Evolutionary conservation across 2,113 vertebrate genomes (phyloP).

Genomic region (Eretmodus cyanostictus): DNA sequence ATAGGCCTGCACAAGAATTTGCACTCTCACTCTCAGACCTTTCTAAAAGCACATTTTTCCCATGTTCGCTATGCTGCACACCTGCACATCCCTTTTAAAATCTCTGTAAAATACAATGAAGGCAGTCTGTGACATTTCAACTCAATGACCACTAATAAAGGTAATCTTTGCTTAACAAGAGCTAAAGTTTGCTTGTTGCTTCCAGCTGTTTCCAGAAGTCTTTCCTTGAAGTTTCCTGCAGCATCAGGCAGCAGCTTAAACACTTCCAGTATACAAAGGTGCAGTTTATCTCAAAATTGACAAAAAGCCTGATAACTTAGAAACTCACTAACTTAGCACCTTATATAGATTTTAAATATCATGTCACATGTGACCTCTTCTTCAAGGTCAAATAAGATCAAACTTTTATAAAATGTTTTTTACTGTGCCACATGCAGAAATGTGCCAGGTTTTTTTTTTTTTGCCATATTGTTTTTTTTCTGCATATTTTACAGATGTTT

Average conservation of each 20-base stretch:
- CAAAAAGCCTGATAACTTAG: neutral
- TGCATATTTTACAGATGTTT: neutral
- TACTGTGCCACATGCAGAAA: neutral
- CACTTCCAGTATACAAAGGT: neutral
- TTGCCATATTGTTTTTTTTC: neutral
- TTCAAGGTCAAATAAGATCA: neutral
- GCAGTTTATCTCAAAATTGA: neutral
- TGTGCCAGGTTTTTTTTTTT: fast-evolving
- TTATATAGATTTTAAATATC: fast-evolving
- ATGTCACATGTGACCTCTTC: neutral
- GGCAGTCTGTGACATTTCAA: neutral
- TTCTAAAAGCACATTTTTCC: neutral
- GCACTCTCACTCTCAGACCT: neutral
- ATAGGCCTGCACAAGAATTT: neutral
- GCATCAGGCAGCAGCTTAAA: neutral
- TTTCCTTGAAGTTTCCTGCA: neutral
- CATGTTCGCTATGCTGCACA: neutral
- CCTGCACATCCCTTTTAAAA: neutral
- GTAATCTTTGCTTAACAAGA: neutral
- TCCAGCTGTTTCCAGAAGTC: neutral
- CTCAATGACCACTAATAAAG: neutral
- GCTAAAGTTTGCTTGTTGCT: neutral
- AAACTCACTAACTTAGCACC: neutral
- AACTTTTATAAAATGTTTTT: neutral
- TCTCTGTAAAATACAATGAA: neutral